Conservation (phyloP, 2,888 invertebrate genomes). For the Hipparchia sbordonii region DNA sequence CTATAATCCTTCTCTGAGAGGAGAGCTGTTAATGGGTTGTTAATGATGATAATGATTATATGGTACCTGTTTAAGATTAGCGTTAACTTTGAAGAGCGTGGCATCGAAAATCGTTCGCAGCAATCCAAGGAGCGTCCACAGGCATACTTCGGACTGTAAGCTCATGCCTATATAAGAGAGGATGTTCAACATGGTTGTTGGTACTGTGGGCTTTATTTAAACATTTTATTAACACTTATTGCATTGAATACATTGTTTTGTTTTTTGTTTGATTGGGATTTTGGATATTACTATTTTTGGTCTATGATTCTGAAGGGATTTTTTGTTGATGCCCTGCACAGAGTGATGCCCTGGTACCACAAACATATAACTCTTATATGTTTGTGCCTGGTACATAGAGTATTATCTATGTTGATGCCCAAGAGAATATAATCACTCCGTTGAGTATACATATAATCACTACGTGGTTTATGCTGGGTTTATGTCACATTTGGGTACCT, state of each 20-base stretch:
- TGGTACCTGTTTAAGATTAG: slow-evolving; percentile 78
- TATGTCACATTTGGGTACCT: too few species aligned
- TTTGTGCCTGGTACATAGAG: too few species aligned
- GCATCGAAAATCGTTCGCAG: slow-evolving; percentile 79
- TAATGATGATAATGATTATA: not conserved
- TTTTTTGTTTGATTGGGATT: slow-evolving; percentile 15
- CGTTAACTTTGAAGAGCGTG: slow-evolving; percentile 79
- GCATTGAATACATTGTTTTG: slow-evolving; percentile 21
- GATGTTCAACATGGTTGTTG: slow-evolving; percentile 62
- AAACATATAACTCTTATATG: too few species aligned
- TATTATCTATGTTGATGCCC: too few species aligned
- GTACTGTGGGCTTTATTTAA: slow-evolving; percentile 13
- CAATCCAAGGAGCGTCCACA: slow-evolving; percentile 79
- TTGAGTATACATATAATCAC: too few species aligned
- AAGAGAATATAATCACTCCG: too few species aligned
- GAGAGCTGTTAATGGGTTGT: too few species aligned
- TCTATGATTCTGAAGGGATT: too few species aligned
- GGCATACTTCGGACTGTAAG: slow-evolving; percentile 76
- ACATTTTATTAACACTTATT: slow-evolving; percentile 14
- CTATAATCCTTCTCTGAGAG: too few species aligned
- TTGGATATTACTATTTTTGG: not conserved
- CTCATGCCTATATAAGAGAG: slow-evolving; percentile 74
- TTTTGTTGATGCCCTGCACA: too few species aligned
- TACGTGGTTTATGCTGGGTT: too few species aligned
- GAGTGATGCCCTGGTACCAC: too few species aligned